These are phyloP conservation scores for Macrotrachela quadricornifera DNA, from an alignment of 1,140 invertebrate species.

Conservation along the genomic window DNA sequence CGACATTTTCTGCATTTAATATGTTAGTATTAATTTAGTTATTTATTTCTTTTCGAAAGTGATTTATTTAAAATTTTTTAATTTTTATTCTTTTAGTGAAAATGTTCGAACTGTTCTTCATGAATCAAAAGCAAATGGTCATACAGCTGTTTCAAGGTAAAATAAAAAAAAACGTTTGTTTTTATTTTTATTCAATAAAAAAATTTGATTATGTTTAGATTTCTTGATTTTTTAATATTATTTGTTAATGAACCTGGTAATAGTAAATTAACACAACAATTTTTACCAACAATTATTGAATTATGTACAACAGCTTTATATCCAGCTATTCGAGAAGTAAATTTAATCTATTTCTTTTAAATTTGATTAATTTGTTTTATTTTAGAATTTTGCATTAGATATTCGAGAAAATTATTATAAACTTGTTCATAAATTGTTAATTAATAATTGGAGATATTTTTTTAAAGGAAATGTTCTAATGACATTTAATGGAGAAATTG, in stretches of 20 bases:
- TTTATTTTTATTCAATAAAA: too few species aligned
- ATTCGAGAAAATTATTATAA: conserved; percentile 21
- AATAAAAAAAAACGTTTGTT: neutral
- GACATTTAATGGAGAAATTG: conserved; percentile 13
- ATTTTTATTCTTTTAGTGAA: too few species aligned
- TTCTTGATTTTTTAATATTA: conserved; percentile 49
- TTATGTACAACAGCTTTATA: conserved; percentile 54
- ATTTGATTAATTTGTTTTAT: neutral
- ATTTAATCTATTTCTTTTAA: neutral
- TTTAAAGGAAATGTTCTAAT: conserved; percentile 38
- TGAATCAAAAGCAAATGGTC: too few species aligned
- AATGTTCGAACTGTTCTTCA: too few species aligned
- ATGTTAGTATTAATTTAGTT: conserved; percentile 17
- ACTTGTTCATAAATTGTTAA: conserved; percentile 40
- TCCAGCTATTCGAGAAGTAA: conserved; percentile 41
- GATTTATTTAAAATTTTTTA: too few species aligned
- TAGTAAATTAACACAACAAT: conserved; percentile 40
- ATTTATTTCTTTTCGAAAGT: too few species aligned
- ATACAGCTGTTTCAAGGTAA: too few species aligned
- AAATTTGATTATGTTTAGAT: conserved; percentile 19
- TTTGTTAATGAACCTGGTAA: conserved; percentile 51
- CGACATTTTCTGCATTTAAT: conserved; percentile 54
- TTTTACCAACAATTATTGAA: conserved; percentile 45
- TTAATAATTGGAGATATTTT: conserved; percentile 67
- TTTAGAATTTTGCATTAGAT: neutral